Evolutionary conservation across 2,113 vertebrate species (phyloP).

Genomic region (Hippopotamus amphibius): DNA sequence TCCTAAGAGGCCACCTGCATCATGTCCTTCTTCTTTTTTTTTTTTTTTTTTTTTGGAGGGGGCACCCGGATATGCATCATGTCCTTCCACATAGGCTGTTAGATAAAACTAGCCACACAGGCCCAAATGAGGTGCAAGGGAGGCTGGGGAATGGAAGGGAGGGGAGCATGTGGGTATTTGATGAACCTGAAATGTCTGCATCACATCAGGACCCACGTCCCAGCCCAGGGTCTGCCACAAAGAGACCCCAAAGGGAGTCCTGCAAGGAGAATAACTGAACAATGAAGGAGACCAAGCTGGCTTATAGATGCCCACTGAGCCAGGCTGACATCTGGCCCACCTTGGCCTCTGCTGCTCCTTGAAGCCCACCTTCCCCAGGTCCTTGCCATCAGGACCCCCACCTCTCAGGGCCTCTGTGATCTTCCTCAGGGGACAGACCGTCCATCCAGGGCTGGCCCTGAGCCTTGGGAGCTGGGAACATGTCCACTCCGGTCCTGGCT

Average conservation of each 20-base stretch:
- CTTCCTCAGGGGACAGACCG: neutral
- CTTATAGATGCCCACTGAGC: too few relatives aligned
- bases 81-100: neutral
- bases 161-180: neutral
- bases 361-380: neutral
- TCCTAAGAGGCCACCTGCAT: neutral
- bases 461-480: rapidly evolving
- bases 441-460: neutral
- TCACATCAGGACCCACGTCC: neutral
- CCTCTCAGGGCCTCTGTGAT: neutral
- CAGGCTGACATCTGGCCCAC: rapidly evolving
- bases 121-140: neutral
- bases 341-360: neutral
- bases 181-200: neutral
- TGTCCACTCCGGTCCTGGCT: neutral
- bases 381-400: neutral
- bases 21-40: neutral
- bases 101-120: neutral
- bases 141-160: neutral
- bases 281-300: neutral
- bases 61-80: too few relatives aligned
- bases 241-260: neutral
- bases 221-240: neutral
- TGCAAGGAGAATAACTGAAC: neutral
- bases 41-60: too few relatives aligned